Percentiles rank a stretch among this genome's conserved stretches.
Evolutionary conservation across 2,797 vertebrate species (phyloP).

Genomic region (Dicrostonyx torquatus): DNA sequence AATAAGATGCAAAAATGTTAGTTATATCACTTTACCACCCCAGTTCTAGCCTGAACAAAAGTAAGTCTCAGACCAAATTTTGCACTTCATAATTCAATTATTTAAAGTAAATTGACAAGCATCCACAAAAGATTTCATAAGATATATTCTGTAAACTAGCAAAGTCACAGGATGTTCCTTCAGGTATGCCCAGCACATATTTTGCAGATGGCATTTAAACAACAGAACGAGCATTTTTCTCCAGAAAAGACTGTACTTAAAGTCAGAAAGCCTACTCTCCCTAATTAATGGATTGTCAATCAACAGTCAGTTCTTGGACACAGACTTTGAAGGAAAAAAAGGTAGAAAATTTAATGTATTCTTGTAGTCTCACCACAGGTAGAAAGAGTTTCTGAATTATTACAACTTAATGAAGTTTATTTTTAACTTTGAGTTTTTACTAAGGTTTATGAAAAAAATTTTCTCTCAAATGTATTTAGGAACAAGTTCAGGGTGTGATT

Average conservation of each 20-base stretch:
- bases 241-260: not conserved
- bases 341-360: not conserved
- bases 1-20: not conserved
- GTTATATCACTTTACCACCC: not conserved
- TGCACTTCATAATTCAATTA: not conserved
- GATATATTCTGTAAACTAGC: not conserved
- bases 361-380: not conserved
- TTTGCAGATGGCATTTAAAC: not conserved
- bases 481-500: not conserved
- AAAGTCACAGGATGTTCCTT: not conserved
- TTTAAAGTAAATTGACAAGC: not conserved
- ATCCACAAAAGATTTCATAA: not conserved
- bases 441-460: not conserved
- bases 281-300: not conserved
- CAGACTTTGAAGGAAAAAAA: not conserved
- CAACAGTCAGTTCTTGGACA: not conserved
- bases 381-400: not conserved
- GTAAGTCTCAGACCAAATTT: not conserved
- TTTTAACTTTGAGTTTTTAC: not conserved
- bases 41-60: not conserved
- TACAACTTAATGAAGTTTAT: not conserved
- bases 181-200: not conserved
- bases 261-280: not conserved
- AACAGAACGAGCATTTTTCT: not conserved
- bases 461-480: not conserved